Conservation (phyloP, 1,140 invertebrate species). For the Mycetomoellerius zeteki region DNA sequence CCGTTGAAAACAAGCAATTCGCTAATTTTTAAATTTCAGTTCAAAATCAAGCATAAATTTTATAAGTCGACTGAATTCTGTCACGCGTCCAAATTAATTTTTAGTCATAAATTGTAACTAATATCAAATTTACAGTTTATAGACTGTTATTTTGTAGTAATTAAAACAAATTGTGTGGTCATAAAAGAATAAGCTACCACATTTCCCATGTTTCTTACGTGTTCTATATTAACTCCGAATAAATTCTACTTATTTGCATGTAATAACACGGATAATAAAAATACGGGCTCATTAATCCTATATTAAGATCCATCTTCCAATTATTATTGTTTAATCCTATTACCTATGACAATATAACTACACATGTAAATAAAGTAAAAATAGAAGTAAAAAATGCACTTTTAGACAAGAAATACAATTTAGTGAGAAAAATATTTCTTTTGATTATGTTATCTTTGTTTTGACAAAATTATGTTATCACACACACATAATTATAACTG, state of each 20-base stretch:
- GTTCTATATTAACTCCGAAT: background rate
- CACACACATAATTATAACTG: too few species aligned
- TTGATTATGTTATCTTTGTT: background rate
- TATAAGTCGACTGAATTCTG: background rate
- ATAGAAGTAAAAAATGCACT: too few species aligned
- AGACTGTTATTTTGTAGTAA: background rate
- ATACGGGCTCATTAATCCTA: too few species aligned
- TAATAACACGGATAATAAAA: background rate
- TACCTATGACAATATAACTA: too few species aligned
- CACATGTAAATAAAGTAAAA: too few species aligned
- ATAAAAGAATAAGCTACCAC: background rate
- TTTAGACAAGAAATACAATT: too few species aligned
- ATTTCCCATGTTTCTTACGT: background rate
- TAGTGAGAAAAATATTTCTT: background rate
- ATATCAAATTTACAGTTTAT: background rate
- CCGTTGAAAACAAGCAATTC: conserved; percentile 34
- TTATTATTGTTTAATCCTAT: too few species aligned
- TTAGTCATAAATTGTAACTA: background rate
- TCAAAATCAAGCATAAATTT: background rate
- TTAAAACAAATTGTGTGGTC: conserved; percentile 13
- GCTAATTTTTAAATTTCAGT: conserved; percentile 29
- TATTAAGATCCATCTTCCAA: too few species aligned
- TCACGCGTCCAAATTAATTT: conserved; percentile 5
- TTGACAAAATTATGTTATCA: too few species aligned
- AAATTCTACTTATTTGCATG: background rate